phyloP scores from a whole-genome alignment of 2,888 invertebrate species.

The Deilephila elpenor region DNA sequence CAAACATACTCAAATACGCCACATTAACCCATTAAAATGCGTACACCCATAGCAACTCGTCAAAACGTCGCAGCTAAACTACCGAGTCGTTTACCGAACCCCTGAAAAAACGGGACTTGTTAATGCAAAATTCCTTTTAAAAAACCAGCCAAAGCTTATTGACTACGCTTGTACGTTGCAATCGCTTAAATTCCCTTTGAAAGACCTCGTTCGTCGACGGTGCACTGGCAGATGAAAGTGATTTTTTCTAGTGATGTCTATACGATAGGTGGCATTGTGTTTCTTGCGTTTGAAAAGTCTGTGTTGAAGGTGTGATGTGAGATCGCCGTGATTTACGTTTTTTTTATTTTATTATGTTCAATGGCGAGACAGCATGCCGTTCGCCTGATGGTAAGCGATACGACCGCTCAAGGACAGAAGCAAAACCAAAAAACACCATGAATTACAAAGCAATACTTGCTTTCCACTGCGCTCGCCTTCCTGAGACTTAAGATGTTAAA shows the following conservation, averaged over 20 bases:
- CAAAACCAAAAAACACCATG: no score
- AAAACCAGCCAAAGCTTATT: constrained; percentile 19
- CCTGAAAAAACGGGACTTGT: not conserved
- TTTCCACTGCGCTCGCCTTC: no score
- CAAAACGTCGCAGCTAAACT: not conserved
- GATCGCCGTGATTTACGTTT: not conserved
- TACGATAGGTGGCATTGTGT: not conserved
- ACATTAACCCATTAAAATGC: not conserved
- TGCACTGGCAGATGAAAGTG: constrained; percentile 20
- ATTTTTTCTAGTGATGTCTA: constrained; percentile 14
- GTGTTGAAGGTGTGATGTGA: not conserved
- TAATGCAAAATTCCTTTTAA: not conserved
- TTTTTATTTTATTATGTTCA: no score
- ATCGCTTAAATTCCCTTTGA: constrained; percentile 33
- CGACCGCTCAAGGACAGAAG: no score
- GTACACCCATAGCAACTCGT: not conserved
- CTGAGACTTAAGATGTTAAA: no score
- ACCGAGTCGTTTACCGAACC: not conserved
- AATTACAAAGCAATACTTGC: no score
- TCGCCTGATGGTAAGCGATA: no score
- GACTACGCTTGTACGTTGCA: constrained; percentile 26
- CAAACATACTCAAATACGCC: no score
- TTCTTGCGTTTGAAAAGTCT: not conserved
- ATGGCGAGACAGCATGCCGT: no score
- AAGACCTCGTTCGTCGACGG: constrained; percentile 12